Conservation (phyloP, 2,797 vertebrate species). For the Cossypha dichroa region DNA sequence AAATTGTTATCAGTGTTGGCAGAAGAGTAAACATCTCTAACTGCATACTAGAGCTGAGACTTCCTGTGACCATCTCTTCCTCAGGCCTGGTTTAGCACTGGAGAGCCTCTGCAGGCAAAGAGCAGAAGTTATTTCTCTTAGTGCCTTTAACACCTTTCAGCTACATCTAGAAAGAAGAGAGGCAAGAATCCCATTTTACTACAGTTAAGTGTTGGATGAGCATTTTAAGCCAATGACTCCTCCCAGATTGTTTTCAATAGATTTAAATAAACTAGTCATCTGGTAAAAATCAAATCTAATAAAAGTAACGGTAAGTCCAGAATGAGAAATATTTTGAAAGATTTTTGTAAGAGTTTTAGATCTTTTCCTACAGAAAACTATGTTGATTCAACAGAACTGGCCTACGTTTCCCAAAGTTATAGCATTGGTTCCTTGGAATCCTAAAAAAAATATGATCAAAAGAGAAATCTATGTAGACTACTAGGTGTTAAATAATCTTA, state of each 20-base stretch:
- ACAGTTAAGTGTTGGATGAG: background rate
- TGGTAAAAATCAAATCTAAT: background rate
- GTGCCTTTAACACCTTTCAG: background rate
- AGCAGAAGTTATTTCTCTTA: background rate
- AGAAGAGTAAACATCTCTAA: background rate
- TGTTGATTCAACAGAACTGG: background rate
- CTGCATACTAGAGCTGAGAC: background rate
- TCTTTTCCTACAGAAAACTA: background rate
- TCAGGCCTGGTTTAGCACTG: background rate
- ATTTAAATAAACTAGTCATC: background rate
- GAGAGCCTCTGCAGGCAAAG: background rate
- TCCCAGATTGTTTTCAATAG: background rate
- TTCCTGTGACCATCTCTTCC: background rate
- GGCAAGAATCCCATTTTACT: background rate
- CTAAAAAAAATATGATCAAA: background rate
- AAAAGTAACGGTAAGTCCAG: background rate
- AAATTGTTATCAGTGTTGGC: background rate
- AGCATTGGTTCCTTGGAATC: background rate
- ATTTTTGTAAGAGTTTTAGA: background rate
- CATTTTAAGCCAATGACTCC: background rate
- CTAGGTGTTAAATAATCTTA: background rate
- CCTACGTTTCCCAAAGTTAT: rapidly evolving
- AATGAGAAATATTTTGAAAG: background rate
- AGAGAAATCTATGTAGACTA: background rate
- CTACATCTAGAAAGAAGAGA: background rate